Conservation (phyloP, 2,888 invertebrate species). For the Nomada flava region DNA sequence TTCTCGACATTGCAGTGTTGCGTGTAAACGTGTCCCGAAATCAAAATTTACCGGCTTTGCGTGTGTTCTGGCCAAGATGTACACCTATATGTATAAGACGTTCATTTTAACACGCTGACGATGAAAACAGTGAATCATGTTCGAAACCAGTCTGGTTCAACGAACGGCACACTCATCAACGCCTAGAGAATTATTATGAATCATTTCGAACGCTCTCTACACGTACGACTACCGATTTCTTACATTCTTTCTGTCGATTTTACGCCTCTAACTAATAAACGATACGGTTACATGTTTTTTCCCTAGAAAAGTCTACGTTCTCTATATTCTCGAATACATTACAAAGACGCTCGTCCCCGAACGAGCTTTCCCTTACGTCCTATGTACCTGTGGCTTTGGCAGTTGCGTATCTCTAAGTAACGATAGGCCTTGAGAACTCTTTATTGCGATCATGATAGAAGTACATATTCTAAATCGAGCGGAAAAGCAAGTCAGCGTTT, state of each 20-base stretch:
- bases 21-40: constrained; percentile 10
- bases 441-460: constrained; percentile 33
- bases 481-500: constrained; percentile 14
- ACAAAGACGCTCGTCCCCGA: constrained; percentile 56
- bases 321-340: constrained; percentile 64
- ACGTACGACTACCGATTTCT: constrained; percentile 28
- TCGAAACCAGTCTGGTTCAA: constrained; percentile 42
- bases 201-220: constrained; percentile 38
- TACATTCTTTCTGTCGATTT: constrained; percentile 42
- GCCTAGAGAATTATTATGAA: neutral
- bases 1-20: neutral
- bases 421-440: constrained; percentile 60
- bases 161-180: neutral
- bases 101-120: constrained; percentile 48
- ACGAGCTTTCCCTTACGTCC: constrained; percentile 48
- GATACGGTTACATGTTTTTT: constrained; percentile 61
- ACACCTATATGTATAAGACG: constrained; percentile 39
- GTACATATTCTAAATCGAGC: constrained; percentile 13
- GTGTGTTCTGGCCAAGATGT: constrained; percentile 29
- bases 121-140: constrained; percentile 40
- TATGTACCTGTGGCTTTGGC: constrained; percentile 68
- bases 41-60: constrained; percentile 14
- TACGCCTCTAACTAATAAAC: constrained; percentile 63
- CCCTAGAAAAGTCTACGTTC: constrained; percentile 67
- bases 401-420: constrained; percentile 66